Base-by-base conservation (phyloP, 2,113 vertebrate genomes). In the Cyprinodon variegatus region DNA sequence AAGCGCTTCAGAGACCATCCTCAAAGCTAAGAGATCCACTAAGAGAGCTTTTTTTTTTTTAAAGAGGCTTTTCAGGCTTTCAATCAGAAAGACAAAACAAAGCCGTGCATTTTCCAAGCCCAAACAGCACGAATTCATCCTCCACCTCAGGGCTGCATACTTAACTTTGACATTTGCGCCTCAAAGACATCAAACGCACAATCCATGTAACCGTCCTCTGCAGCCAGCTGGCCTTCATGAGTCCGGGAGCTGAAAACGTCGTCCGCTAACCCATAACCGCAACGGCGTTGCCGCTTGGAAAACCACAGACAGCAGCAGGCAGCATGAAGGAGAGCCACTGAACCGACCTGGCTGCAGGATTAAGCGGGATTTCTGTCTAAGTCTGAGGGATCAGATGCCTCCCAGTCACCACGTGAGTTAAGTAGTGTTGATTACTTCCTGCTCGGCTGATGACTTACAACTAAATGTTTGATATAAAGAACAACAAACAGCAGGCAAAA, bases 331-430 rank as follows among this genome's bases (percentile, higher is more conserved):
- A 63, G 41, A 50, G 57, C 72, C 45, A 3, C 79, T 46, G 45
- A 79, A 70, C 64, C 83, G 76, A 83, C 77, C 86, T 68, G 68
- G 53, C 73, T 5, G 71, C 0, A 13, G 89, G 93, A 94, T 94
- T 94, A 94, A 78, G 15, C 14, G 41, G 91, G 92, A 92, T 94
- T 94, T 92, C 81, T 63, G 46, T 72, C 82, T 91, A 92, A 90
- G 43, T 86, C 86, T 79, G 63, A 53, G 81, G 90, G 90, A 91
- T 91, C 86, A 89, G 82, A 40, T 74, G 79, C 70, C 71, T 87
- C 78, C 70, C 22, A 46, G 62, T 37, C 7, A 78, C 72, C 82
- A 89, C 77, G 83, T 89, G 85, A 69, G 12, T 10, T 59, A 46
- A 78, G 76, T 62, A 22, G 45, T 60, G 8, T 15, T 46, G 61